Evolutionary conservation across 2,113 vertebrate genomes (phyloP), one percentile per base, ranked within the genome.

Genomic region (Rhadina sibilatrix): DNA sequence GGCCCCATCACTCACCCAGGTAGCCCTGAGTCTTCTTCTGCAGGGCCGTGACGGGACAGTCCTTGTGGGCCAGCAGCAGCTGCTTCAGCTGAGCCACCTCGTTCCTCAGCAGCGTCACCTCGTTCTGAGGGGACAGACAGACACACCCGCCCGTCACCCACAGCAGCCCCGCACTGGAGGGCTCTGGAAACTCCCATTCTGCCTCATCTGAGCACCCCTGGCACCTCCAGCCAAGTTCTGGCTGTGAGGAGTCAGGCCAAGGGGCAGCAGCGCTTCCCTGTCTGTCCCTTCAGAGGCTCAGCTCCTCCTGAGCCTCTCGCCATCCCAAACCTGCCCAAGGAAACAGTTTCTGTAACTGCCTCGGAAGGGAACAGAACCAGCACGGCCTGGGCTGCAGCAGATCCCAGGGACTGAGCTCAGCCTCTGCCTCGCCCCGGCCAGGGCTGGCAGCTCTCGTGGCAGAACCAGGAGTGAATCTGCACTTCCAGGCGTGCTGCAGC

Each of bases 21-120:
- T 98, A 98, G 57, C 98, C 98, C 96, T 98, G 98, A 16, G 97
- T 99, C 95, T 99, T 99, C 97, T 99, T 99, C 97, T 99, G 99
- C 96, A 99, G 98, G 92, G 97, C 99, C 56, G 99, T 99, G 93
- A 99, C 99, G 3, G 99, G 99, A 88, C 99, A 99, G 98, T 99
- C 99, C 97, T 99, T 99, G 98, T 99, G 99, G 79, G 99, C 99
- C 98, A 99, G 97, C 93, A 99, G 98, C 49, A 99, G 98, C 98
- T 99, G 99, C 95, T 99, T 99, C 68, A 99, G 98, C 83, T 99
- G 99, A 94, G 99, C 99, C 87, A 99, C 99, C 70, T 99, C 99
- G 14, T 99, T 99, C 94, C 99, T 97, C 97, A 99, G 98, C 90
- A 99, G 97, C 46, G 99, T 99, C 68, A 99, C 99, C 97, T 99